These are phyloP conservation scores for Amniataba percoides DNA, from an alignment of 2,797 vertebrate species.

Conservation along the genomic window DNA sequence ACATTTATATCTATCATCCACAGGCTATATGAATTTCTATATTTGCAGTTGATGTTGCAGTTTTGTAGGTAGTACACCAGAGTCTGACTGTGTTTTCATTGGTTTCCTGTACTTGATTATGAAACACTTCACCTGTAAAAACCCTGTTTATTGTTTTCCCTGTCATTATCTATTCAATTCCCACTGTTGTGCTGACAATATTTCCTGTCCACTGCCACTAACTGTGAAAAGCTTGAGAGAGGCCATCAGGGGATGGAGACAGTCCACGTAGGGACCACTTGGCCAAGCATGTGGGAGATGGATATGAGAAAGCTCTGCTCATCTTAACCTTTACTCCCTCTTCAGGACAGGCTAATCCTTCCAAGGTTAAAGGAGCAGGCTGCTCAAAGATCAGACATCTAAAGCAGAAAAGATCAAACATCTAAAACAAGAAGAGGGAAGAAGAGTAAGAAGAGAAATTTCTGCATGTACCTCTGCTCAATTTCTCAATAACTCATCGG, in stretches of 20 bases:
- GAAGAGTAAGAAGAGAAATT: not conserved
- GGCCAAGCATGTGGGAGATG: conserved; percentile 42
- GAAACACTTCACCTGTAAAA: not conserved
- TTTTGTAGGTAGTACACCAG: not conserved
- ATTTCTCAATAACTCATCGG: not conserved
- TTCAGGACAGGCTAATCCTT: conserved; percentile 59
- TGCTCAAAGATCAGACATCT: conserved; percentile 44
- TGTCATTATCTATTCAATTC: not conserved
- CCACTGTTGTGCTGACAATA: not conserved
- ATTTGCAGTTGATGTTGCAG: too few species aligned
- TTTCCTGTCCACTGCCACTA: conserved; percentile 1
- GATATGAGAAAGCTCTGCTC: conserved; percentile 50
- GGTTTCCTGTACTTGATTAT: not conserved
- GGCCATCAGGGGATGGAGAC: conserved; percentile 62
- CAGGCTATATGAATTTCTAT: too few species aligned
- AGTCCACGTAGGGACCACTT: conserved; percentile 48
- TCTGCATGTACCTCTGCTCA: not conserved
- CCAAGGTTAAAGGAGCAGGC: conserved; percentile 46
- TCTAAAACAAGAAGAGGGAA: conserved; percentile 1
- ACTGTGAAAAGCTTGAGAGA: conserved; percentile 33
- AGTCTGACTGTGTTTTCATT: not conserved
- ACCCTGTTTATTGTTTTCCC: not conserved
- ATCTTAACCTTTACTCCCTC: conserved; percentile 63
- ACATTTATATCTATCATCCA: conserved; percentile 3
- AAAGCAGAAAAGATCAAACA: conserved; percentile 32